Conservation (phyloP, 1,140 invertebrate genomes). For the Drosophila sp. region DNA sequence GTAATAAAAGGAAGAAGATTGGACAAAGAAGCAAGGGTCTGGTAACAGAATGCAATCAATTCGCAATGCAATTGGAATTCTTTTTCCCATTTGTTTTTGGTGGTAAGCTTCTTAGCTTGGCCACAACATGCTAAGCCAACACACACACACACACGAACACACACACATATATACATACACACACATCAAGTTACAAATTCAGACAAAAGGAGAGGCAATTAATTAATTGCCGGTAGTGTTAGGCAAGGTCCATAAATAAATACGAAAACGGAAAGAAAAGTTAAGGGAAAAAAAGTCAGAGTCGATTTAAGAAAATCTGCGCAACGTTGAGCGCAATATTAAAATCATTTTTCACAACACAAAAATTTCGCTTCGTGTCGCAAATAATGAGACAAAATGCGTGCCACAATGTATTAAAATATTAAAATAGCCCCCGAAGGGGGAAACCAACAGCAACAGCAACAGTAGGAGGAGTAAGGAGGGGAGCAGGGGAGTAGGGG, state of each 20-base stretch:
- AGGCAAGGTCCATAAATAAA: conserved; percentile 24
- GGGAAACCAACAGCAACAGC: not conserved
- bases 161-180: not conserved
- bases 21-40: not conserved
- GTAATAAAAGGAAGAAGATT: too few species aligned
- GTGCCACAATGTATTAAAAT: conserved; percentile 73
- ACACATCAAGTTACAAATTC: not conserved
- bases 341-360: conserved; percentile 66
- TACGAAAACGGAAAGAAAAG: not conserved
- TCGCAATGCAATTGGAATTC: conserved; percentile 15
- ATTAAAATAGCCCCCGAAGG: conserved; percentile 59
- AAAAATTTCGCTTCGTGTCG: conserved; percentile 34
- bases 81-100: not conserved
- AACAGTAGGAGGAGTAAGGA: not conserved
- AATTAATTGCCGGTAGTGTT: conserved; percentile 35
- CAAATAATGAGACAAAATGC: conserved; percentile 70
- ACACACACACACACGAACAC: not conserved
- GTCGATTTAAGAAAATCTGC: conserved; percentile 51
- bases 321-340: conserved; percentile 51
- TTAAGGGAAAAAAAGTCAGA: conserved; percentile 20
- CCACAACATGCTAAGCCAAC: not conserved
- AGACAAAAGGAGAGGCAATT: conserved; percentile 29
- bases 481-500: not conserved
- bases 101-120: conserved; percentile 4
- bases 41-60: conserved; percentile 23